Evolutionary conservation across 2,888 invertebrate genomes (phyloP).

Genomic region (Periphyllus acericola): DNA sequence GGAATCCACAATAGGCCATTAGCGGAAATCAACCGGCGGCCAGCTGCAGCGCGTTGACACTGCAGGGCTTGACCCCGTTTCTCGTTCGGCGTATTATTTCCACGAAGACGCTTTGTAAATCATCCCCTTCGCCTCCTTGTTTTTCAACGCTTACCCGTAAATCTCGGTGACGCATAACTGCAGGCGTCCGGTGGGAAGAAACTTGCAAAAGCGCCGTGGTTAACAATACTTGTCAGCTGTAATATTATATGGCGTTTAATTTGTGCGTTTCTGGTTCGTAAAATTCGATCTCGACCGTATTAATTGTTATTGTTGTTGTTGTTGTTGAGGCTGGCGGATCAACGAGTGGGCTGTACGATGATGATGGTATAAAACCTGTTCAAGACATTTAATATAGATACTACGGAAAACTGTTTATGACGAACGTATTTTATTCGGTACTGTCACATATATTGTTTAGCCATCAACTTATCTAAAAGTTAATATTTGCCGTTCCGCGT

Average conservation of each 20-base stretch:
- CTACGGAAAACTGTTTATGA: too few relatives aligned
- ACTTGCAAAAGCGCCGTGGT: background rate
- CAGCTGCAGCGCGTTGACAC: background rate
- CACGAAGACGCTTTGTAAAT: background rate
- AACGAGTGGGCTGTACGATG: too few relatives aligned
- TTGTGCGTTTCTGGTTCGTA: background rate
- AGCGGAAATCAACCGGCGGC: background rate
- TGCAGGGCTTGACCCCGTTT: slow-evolving; percentile 1
- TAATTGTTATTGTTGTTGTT: background rate
- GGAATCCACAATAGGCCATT: background rate
- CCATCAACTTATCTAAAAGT: too few relatives aligned
- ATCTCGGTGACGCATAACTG: background rate
- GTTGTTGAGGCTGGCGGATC: too few relatives aligned
- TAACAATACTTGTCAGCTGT: background rate
- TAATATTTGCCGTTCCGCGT: too few relatives aligned
- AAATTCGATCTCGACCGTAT: background rate
- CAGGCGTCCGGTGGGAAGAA: background rate
- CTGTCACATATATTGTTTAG: too few relatives aligned
- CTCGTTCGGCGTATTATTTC: background rate
- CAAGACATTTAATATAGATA: too few relatives aligned
- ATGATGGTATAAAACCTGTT: too few relatives aligned
- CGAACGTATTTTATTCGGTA: too few relatives aligned
- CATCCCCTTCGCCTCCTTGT: background rate
- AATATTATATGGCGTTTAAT: background rate
- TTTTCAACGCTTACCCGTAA: background rate